phyloP scores from a whole-genome alignment of 2,113 vertebrate species.

The Natator depressus region DNA sequence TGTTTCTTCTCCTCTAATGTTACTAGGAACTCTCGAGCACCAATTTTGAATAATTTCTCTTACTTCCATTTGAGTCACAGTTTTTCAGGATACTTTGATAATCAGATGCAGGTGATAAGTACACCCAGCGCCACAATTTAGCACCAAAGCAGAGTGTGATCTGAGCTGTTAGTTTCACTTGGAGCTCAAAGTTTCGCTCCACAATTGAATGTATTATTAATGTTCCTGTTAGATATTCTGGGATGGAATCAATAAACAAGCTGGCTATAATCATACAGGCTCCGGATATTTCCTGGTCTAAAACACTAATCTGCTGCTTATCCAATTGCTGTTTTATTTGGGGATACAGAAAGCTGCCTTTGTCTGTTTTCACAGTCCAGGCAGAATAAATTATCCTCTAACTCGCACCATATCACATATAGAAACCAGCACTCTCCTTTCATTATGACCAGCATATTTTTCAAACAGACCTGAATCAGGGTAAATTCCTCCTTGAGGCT shows the following conservation, averaged over 20 bases:
- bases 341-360: neutral
- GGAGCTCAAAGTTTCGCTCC: neutral
- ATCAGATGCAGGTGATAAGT: neutral
- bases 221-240: neutral
- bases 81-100: neutral
- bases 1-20: neutral
- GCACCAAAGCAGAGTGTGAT: neutral
- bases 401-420: neutral
- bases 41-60: neutral
- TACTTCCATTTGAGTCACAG: neutral
- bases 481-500: neutral
- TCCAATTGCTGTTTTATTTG: neutral
- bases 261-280: neutral
- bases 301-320: constrained; percentile 7
- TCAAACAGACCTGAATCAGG: neutral
- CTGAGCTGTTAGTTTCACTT: neutral
- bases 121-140: neutral
- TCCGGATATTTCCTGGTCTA: neutral
- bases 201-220: neutral
- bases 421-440: neutral
- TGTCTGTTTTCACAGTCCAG: neutral
- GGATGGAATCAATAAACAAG: constrained; percentile 18
- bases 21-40: neutral
- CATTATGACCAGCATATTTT: neutral
- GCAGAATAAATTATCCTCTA: neutral